Evolutionary conservation across 2,797 vertebrate genomes (phyloP), one percentile per base, ranked within the genome.

Genomic region (Gastrophryne carolinensis): DNA sequence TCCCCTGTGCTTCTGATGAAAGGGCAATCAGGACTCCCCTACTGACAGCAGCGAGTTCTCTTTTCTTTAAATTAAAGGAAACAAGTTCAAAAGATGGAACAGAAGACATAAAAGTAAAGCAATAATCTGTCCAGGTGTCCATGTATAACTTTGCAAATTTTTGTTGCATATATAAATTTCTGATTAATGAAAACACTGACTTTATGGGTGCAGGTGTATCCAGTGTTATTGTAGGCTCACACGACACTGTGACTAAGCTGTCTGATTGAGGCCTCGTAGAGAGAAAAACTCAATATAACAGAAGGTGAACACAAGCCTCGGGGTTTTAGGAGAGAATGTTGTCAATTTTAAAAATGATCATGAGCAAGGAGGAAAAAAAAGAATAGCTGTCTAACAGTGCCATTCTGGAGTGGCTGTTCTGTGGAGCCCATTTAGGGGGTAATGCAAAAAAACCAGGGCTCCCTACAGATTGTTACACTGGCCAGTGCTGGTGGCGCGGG

Each of bases 41-140:
- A 27, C 37, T 72, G 23, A 66, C 52, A 65, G 67, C 37, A 52
- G 27, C 34, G 35, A 67, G n/a, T n/a, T n/a, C 58, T 58, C 5
- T 6, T 56, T 53, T 30, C 9, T 8, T 5, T 29, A 50, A 47
- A 70, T 64, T 24, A 72, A 52, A 58, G 39, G 41, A 66, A 78
- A 60, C n/a, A 13, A 60, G 75, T 78, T 78, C 75, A 78, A 72
- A 65, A 60, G 65, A 64, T 19, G 29, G 13, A 69, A 27, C 8
- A 19, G 21, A 62, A 19, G 32, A 78, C 44, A 66, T 78, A 41
- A 71, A 78, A 71, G 60, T 72, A 29, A 37, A 27, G 13, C 24
- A 39, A 21, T 58, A 5, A 44, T 50, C 37, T 26, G 41, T 32
- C 68, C 75, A 78, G 75, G 61, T 78, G 75, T 63, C 13, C 29